Evolutionary conservation across 2,888 invertebrate species (phyloP).

Genomic region (Gymnocheta viridis): DNA sequence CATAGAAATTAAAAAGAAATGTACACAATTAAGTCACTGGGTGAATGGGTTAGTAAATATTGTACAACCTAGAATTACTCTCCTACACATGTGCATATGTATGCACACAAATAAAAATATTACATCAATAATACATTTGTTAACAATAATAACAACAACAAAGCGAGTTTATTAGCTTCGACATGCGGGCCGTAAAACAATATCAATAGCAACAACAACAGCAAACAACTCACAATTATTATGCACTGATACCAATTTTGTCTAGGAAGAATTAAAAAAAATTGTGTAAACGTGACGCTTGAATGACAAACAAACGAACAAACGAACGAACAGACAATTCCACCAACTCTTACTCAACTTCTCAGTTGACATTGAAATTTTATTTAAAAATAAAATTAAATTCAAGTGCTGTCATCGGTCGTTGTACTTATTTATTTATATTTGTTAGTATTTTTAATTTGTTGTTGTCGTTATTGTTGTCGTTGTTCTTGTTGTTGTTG

Average conservation of each 20-base stretch:
- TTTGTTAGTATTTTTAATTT: constrained; percentile 15
- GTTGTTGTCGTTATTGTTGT: constrained; percentile 40
- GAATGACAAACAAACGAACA: constrained; percentile 20
- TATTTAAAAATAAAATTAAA: constrained; percentile 56
- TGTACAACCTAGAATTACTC: background rate
- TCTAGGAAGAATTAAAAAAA: constrained; percentile 32
- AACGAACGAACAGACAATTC: too few species aligned
- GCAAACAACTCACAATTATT: background rate
- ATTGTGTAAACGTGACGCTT: constrained; percentile 58
- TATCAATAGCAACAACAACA: too few species aligned
- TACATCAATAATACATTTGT: background rate
- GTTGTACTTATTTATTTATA: constrained; percentile 44
- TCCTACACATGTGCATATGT: background rate
- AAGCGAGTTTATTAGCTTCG: constrained; percentile 58
- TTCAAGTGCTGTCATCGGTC: constrained; percentile 63
- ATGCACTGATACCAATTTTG: constrained; percentile 13
- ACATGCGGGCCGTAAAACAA: constrained; percentile 43
- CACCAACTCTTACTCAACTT: constrained; percentile 54
- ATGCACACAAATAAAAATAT: background rate
- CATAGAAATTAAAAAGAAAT: background rate
- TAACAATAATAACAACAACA: background rate
- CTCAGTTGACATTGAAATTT: constrained; percentile 63
- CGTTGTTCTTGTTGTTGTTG: constrained; percentile 49
- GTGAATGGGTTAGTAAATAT: constrained; percentile 53
- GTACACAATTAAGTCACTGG: constrained; percentile 52